Evolutionary conservation across 2,797 vertebrate species (phyloP).

Genomic region (Paedocypris micromegethes): DNA sequence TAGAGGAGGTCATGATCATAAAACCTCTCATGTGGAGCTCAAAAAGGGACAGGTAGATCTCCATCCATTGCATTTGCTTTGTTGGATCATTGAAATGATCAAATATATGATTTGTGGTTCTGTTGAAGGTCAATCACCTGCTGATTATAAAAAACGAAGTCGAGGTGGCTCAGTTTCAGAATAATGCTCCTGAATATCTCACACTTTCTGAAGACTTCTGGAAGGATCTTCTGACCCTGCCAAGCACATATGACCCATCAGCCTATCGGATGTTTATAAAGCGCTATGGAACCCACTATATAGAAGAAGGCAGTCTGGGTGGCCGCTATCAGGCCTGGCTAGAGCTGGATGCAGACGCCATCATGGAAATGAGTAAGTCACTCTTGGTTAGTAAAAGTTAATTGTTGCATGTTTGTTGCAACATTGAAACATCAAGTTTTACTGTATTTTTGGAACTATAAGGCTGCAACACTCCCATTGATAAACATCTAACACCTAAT

Average conservation of each 20-base stretch:
- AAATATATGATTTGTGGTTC: neutral
- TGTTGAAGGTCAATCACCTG: constrained; percentile 70
- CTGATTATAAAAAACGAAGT: constrained; percentile 77
- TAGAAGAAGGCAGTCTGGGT: constrained; percentile 84
- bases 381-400: neutral
- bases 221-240: constrained; percentile 79
- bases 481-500: too few species aligned
- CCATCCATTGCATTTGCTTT: neutral
- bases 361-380: constrained; percentile 62
- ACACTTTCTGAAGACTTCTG: constrained; percentile 74
- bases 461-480: too few species aligned
- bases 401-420: neutral
- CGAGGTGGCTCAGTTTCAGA: constrained; percentile 83
- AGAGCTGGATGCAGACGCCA: constrained; percentile 68
- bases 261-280: constrained; percentile 77
- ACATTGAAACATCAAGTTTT: too few species aligned
- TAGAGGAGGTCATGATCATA: constrained; percentile 38
- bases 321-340: constrained; percentile 80
- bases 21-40: constrained; percentile 60
- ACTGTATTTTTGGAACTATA: too few species aligned
- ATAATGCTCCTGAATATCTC: constrained; percentile 70
- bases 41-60: constrained; percentile 65
- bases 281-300: constrained; percentile 83
- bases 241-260: constrained; percentile 74
- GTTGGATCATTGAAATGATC: neutral